Evolutionary conservation across 2,888 invertebrate genomes (phyloP).

Genomic region (Colletes collaris): DNA sequence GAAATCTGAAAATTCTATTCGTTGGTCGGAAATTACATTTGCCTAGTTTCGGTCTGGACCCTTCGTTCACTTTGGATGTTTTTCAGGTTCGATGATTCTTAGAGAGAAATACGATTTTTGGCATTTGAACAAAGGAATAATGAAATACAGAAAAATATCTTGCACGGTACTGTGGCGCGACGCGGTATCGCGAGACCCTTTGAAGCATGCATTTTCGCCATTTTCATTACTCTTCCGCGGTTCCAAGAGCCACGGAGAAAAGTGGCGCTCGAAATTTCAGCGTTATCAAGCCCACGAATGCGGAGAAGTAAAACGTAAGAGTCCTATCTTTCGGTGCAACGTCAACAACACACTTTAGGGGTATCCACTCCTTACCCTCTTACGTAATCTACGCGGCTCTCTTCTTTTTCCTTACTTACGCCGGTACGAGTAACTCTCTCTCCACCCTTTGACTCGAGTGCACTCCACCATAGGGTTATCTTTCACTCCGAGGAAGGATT

Average conservation of each 20-base stretch:
- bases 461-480: conserved; percentile 51
- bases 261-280: conserved; percentile 50
- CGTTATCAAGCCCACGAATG: conserved; percentile 47
- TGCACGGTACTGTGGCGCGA: background rate
- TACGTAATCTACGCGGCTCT: conserved; percentile 50
- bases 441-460: conserved; percentile 40
- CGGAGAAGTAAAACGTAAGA: conserved; percentile 41
- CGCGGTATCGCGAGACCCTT: background rate
- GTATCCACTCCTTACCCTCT: conserved; percentile 48
- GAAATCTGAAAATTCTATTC: too few relatives aligned
- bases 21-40: too few relatives aligned
- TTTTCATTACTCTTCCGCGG: conserved; percentile 6
- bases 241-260: background rate
- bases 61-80: too few relatives aligned
- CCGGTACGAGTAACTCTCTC: conserved; percentile 22
- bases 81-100: too few relatives aligned
- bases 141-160: too few relatives aligned
- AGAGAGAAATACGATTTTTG: too few relatives aligned
- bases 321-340: conserved; percentile 43
- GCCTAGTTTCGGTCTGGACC: too few relatives aligned
- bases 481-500: conserved; percentile 48
- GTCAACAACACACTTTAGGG: conserved; percentile 54
- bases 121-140: too few relatives aligned
- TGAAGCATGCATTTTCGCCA: background rate
- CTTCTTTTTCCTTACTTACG: conserved; percentile 29